Evolutionary conservation across 2,888 invertebrate genomes (phyloP).

Genomic region (Acronicta alni): DNA sequence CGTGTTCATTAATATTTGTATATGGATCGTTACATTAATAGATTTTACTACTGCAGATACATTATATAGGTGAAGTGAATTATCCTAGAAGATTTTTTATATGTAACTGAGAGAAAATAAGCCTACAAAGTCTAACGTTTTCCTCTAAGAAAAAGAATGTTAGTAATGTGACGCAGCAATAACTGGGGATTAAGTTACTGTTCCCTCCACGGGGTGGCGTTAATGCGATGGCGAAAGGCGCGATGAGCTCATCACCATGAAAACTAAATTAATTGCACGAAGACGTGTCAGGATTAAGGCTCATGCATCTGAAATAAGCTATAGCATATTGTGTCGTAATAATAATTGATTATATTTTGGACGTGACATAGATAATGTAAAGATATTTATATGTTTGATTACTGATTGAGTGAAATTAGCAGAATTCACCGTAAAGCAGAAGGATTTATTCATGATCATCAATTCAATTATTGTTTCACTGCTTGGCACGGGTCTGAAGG

Average conservation of each 20-base stretch:
- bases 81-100: not conserved
- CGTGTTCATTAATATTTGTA: not conserved
- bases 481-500: no score
- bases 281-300: conserved; percentile 59
- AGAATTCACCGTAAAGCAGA: not conserved
- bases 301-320: conserved; percentile 57
- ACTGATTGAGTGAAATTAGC: not conserved
- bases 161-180: conserved; percentile 48
- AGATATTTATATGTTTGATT: not conserved
- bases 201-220: conserved; percentile 36
- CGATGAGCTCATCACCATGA: conserved; percentile 60
- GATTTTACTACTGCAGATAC: not conserved
- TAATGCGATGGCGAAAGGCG: conserved; percentile 50
- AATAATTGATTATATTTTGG: conserved; percentile 36
- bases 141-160: conserved; percentile 21
- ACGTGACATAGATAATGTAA: not conserved
- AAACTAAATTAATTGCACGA: conserved; percentile 66
- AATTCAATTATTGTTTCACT: no score
- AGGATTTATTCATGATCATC: no score
- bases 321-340: conserved; percentile 31
- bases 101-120: not conserved
- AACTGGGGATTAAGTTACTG: conserved; percentile 53
- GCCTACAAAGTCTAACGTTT: not conserved
- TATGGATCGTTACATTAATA: not conserved
- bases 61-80: not conserved